A percentile compares a stretch with the other conserved stretches of the same genome.
Conservation (phyloP, 2,113 vertebrate species). For the Leuciscus idus region DNA sequence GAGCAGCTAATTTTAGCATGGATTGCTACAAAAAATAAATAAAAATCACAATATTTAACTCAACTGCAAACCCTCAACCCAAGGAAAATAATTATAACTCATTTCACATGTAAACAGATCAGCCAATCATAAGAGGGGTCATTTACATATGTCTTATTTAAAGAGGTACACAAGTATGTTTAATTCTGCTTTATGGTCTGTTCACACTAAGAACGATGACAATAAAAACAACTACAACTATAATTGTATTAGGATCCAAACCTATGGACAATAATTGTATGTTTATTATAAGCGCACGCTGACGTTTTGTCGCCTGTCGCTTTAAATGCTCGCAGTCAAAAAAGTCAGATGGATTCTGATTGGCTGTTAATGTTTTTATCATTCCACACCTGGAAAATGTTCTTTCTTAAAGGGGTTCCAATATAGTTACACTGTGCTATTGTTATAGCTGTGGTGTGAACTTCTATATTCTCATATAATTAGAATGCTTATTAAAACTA, state of each 20-base stretch:
- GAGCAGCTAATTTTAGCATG: neutral
- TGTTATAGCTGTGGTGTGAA: neutral
- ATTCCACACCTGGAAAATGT: no score
- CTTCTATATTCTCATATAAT: neutral
- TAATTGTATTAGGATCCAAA: neutral
- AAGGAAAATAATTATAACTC: neutral
- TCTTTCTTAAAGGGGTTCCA: neutral
- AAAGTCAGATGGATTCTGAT: neutral
- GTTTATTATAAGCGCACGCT: neutral
- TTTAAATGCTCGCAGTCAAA: no score
- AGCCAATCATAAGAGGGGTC: neutral
- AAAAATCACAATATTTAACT: neutral
- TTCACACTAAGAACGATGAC: neutral
- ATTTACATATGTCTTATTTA: neutral
- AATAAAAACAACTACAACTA: neutral
- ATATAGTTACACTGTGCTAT: neutral
- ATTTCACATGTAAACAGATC: conserved; percentile 1
- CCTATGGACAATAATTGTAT: neutral
- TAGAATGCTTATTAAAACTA: neutral
- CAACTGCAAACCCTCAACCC: neutral
- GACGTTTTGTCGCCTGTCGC: neutral
- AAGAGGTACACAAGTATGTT: neutral
- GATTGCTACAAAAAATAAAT: neutral
- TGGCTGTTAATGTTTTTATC: neutral
- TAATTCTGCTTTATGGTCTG: neutral